Percentiles rank a stretch among this genome's conserved stretches.
phyloP scores from a whole-genome alignment of 2,113 vertebrate species.

The Crotalus helleri region DNA sequence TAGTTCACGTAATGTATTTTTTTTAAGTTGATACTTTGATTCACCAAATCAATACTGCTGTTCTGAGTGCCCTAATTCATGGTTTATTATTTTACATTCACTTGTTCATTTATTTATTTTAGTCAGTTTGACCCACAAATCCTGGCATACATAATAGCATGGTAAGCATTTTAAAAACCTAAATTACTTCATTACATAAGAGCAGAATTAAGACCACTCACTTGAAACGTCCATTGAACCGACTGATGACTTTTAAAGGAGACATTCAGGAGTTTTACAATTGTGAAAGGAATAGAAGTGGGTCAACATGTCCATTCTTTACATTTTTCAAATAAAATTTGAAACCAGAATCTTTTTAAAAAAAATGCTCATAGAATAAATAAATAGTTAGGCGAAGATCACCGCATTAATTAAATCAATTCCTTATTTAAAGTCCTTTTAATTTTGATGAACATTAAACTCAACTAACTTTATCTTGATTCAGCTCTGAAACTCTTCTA shows the following conservation, averaged over 20 bases:
- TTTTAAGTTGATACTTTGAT: not conserved
- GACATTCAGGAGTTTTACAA: not conserved
- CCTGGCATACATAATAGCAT: not conserved
- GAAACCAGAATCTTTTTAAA: not conserved
- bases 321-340: not conserved
- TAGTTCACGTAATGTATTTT: not conserved
- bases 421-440: not conserved
- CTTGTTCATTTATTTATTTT: not conserved
- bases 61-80: not conserved
- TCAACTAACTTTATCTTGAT: not conserved
- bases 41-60: not conserved
- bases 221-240: no score
- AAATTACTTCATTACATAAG: not conserved
- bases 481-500: not conserved
- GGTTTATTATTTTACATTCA: not conserved
- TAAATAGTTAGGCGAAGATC: not conserved
- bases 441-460: not conserved
- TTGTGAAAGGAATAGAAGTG: not conserved
- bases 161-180: not conserved
- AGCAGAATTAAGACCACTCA: not conserved
- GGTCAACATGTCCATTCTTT: not conserved
- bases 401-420: not conserved
- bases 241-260: not conserved
- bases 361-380: not conserved
- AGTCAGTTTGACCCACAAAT: not conserved